Percentiles rank a stretch among this genome's conserved stretches.
Evolutionary conservation across 2,888 invertebrate species (phyloP).

Genomic region (Boloria selene): DNA sequence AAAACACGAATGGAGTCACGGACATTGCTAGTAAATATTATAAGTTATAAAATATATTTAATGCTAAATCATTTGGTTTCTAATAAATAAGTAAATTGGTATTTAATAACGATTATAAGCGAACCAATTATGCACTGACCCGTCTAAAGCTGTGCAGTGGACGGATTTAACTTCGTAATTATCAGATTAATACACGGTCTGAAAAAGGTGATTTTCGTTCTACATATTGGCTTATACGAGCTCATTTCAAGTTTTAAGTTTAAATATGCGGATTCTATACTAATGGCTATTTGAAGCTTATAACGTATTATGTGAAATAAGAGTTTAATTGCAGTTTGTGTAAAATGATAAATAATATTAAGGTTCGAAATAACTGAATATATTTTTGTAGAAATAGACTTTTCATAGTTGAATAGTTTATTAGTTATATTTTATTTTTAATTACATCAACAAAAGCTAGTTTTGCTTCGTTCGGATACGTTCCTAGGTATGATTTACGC

Average conservation of each 20-base stretch:
- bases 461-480: too few species aligned
- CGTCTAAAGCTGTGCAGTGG: slow-evolving; percentile 10
- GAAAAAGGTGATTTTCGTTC: background rate
- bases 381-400: too few species aligned
- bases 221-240: background rate
- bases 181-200: slow-evolving; percentile 22
- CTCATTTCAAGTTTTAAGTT: background rate
- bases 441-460: too few species aligned
- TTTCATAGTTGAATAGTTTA: too few species aligned
- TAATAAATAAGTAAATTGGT: slow-evolving; percentile 8
- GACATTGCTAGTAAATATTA: too few species aligned
- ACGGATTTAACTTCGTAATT: slow-evolving; percentile 22
- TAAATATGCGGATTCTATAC: background rate
- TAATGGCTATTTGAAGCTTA: background rate
- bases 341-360: too few species aligned
- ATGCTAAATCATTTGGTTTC: background rate
- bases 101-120: slow-evolving; percentile 17
- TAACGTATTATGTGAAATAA: too few species aligned
- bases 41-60: background rate
- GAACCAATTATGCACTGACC: slow-evolving; percentile 17
- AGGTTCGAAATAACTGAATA: too few species aligned
- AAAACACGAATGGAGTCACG: too few species aligned
- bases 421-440: too few species aligned
- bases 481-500: too few species aligned
- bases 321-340: too few species aligned